phyloP scores from a whole-genome alignment of 2,888 invertebrate species.

The Acanthosepion pharaonis region DNA sequence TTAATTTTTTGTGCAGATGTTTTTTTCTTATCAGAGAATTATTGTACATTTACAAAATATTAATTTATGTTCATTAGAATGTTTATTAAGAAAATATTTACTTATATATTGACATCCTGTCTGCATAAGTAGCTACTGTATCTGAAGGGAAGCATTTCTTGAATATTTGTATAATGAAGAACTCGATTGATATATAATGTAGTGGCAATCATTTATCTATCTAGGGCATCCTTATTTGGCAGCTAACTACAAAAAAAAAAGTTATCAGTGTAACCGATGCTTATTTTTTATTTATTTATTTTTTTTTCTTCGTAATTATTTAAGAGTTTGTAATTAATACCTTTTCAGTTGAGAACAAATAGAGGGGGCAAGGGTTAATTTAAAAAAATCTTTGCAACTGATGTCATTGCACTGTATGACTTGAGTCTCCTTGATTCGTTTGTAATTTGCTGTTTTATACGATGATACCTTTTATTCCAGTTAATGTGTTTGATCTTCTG shows the following conservation, averaged over 20 bases:
- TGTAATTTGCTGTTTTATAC: too few relatives aligned
- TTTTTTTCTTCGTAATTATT: not conserved
- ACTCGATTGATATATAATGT: too few relatives aligned
- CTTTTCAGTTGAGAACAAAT: not conserved
- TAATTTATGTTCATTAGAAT: too few relatives aligned
- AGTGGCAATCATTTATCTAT: not conserved
- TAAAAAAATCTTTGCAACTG: not conserved
- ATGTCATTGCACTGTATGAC: not conserved
- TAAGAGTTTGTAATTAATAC: not conserved
- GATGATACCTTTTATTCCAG: not conserved
- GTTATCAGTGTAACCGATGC: not conserved
- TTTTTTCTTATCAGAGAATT: too few relatives aligned
- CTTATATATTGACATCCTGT: too few relatives aligned
- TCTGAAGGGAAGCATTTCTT: too few relatives aligned
- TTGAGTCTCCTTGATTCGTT: not conserved
- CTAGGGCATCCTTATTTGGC: not conserved
- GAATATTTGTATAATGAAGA: too few relatives aligned
- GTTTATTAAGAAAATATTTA: too few relatives aligned
- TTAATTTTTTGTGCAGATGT: too few relatives aligned
- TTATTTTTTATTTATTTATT: not conserved
- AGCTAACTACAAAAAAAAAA: not conserved
- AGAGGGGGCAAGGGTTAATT: not conserved
- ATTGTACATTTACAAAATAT: too few relatives aligned
- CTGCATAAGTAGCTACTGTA: too few relatives aligned
- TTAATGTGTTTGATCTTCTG: not conserved